phyloP scores from a whole-genome alignment of 2,797 vertebrate species.

The Siniperca scherzeri region DNA sequence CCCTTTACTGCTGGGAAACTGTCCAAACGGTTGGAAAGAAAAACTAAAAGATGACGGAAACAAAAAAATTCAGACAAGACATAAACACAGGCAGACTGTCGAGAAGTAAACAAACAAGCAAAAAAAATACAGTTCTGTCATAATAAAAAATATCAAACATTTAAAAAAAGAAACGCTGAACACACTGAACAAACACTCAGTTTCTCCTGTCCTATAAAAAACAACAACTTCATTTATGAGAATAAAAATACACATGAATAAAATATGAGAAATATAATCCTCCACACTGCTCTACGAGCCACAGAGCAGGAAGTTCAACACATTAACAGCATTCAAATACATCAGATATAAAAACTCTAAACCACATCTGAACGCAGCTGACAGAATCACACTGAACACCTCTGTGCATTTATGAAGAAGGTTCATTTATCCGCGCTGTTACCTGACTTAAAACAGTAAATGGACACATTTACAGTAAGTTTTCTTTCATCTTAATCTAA shows the following conservation, averaged over 20 bases:
- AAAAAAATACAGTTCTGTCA: not conserved
- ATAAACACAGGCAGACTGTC: not conserved
- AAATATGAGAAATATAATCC: not conserved
- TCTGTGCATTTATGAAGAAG: not conserved
- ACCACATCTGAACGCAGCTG: not conserved
- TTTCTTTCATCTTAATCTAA: not conserved
- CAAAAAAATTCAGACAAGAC: slow-evolving; percentile 28
- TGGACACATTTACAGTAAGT: too few relatives aligned
- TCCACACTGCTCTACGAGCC: not conserved
- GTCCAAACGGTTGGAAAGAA: slow-evolving; percentile 13
- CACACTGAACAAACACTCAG: slow-evolving; percentile 12
- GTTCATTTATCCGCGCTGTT: too few relatives aligned
- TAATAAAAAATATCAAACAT: slow-evolving; percentile 50
- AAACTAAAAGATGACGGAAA: not conserved
- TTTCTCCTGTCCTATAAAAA: slow-evolving; percentile 18
- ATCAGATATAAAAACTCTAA: not conserved
- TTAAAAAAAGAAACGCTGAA: slow-evolving; percentile 17
- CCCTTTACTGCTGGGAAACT: slow-evolving; percentile 51
- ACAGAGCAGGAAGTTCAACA: slow-evolving; percentile 9
- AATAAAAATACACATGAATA: slow-evolving; percentile 33
- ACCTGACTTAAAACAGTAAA: too few relatives aligned
- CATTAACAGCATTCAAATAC: not conserved
- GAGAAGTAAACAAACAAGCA: not conserved
- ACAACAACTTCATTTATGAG: not conserved
- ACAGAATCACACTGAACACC: not conserved